Evolutionary conservation across 1,140 invertebrate species (phyloP).

Genomic region (Cydia fagiglandana): DNA sequence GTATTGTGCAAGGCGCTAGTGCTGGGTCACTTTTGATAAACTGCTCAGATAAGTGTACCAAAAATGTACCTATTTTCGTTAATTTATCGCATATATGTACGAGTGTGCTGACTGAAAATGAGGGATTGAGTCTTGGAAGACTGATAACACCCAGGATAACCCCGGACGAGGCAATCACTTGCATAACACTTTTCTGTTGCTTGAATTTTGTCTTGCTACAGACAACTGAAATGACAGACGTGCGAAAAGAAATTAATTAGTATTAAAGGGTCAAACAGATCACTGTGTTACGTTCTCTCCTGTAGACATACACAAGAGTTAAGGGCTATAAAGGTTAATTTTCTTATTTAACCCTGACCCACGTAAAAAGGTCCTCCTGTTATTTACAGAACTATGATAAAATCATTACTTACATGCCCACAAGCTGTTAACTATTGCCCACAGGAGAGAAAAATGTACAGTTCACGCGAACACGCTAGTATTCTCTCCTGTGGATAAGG

Average conservation of each 20-base stretch:
- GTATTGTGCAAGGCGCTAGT: conserved; percentile 48
- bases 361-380: too few relatives aligned
- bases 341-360: too few relatives aligned
- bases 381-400: too few relatives aligned
- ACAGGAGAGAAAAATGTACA: too few relatives aligned
- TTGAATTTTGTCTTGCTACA: background rate
- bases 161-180: conserved; percentile 32
- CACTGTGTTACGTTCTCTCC: too few relatives aligned
- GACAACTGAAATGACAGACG: background rate
- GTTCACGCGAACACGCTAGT: too few relatives aligned
- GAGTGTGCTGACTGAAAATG: conserved; percentile 36
- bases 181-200: conserved; percentile 11
- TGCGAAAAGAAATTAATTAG: background rate
- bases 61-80: conserved; percentile 43
- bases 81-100: conserved; percentile 40
- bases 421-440: too few relatives aligned
- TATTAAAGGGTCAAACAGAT: too few relatives aligned
- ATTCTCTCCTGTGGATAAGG: too few relatives aligned
- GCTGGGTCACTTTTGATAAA: conserved; percentile 44
- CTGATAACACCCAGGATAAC: conserved; percentile 48
- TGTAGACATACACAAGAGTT: too few relatives aligned
- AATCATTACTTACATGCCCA: too few relatives aligned
- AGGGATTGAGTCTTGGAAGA: conserved; percentile 35
- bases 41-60: conserved; percentile 39
- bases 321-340: too few relatives aligned